Conservation (phyloP, 2,888 invertebrate species). For the Sepioteuthis lessoniana region DNA sequence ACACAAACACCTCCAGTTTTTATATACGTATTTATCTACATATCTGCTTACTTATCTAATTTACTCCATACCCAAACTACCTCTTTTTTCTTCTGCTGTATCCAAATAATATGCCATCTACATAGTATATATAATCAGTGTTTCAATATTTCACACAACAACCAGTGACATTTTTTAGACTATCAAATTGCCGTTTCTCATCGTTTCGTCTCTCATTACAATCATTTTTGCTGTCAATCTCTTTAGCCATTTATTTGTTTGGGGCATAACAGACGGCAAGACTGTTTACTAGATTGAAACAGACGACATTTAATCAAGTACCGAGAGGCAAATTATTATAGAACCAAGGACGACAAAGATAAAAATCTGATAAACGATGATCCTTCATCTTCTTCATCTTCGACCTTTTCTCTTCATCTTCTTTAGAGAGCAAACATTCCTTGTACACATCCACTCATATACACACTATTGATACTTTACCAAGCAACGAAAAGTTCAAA, state of each 20-base stretch:
- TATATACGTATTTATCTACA: not conserved
- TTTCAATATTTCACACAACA: not conserved
- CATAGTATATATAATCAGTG: not conserved
- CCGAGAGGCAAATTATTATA: not conserved
- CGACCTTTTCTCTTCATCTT: no score
- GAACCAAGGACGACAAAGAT: no score
- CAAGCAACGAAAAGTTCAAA: no score
- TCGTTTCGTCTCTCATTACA: not conserved
- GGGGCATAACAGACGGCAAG: not conserved
- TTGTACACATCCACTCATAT: no score
- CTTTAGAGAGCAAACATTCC: no score
- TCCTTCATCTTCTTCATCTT: no score
- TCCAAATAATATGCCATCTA: not conserved
- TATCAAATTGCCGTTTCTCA: not conserved
- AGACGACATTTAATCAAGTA: not conserved
- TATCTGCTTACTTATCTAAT: not conserved
- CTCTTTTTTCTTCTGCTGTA: not conserved
- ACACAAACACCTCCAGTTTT: no score
- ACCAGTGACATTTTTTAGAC: not conserved
- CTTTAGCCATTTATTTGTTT: not conserved
- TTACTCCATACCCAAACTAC: not conserved
- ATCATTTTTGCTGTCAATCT: conserved; percentile 23
- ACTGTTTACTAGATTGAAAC: not conserved
- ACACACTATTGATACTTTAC: no score
- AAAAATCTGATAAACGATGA: no score